Evolutionary conservation across 2,797 vertebrate species (phyloP).

Genomic region (Poecile montanus): DNA sequence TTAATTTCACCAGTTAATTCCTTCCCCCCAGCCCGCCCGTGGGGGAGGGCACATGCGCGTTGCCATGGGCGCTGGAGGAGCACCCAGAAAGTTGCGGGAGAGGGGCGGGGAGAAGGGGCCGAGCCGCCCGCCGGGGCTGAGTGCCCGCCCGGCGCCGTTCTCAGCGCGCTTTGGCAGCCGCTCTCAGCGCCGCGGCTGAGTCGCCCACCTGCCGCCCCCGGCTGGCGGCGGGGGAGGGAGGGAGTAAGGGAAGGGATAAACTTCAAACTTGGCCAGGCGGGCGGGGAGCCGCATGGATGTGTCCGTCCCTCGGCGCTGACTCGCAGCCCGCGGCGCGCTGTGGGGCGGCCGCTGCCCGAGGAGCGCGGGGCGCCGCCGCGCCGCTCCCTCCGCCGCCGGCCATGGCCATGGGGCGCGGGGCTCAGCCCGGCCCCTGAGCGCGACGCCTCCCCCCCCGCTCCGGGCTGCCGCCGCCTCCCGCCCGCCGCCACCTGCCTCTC

Average conservation of each 20-base stretch:
- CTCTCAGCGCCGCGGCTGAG: background rate
- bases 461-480: background rate
- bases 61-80: slow-evolving; percentile 19
- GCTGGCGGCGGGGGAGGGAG: background rate
- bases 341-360: background rate
- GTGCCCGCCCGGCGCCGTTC: background rate
- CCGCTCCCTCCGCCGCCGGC: background rate
- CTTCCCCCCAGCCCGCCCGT: background rate
- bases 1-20: slow-evolving; percentile 4
- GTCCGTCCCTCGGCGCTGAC: background rate
- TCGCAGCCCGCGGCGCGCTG: slow-evolving; percentile 5
- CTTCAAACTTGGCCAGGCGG: background rate
- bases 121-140: background rate
- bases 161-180: background rate
- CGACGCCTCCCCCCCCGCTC: background rate
- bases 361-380: background rate
- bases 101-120: background rate
- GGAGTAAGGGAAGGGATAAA: background rate
- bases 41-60: slow-evolving; percentile 37
- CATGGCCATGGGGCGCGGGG: slow-evolving; percentile 43
- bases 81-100: slow-evolving; percentile 69
- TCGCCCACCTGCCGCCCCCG: background rate
- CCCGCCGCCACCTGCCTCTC: background rate
- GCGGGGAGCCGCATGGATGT: background rate
- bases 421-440: slow-evolving; percentile 53